Percentiles rank a stretch among this genome's conserved stretches.
Conservation (phyloP, 2,113 vertebrate genomes). For the Leptodactylus fuscus region DNA sequence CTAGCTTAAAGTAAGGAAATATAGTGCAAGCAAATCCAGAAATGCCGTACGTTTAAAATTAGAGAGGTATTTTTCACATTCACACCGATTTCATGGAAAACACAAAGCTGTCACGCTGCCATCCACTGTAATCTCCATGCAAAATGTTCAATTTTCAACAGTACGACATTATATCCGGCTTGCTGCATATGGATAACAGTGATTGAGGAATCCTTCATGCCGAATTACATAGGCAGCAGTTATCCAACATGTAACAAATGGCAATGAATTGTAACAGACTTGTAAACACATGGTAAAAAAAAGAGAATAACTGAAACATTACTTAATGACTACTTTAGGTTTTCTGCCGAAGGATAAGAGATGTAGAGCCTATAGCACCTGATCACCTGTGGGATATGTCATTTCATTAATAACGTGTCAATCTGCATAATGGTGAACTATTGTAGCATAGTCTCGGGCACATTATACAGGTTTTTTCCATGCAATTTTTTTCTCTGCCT, state of each 20-base stretch:
- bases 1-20: neutral
- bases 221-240: conserved; percentile 53
- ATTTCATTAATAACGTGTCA: too few relatives aligned
- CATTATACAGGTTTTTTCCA: too few relatives aligned
- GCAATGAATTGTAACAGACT: neutral
- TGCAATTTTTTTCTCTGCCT: too few relatives aligned
- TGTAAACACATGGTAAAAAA: conserved; percentile 1
- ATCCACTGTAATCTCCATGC: conserved; percentile 58
- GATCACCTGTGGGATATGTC: too few relatives aligned
- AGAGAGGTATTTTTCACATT: conserved; percentile 57
- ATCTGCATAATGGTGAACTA: too few relatives aligned
- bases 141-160: conserved; percentile 59
- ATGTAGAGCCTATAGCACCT: neutral
- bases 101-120: conserved; percentile 47
- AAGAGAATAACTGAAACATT: neutral
- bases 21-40: neutral
- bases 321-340: neutral
- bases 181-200: conserved; percentile 59
- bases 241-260: conserved; percentile 52
- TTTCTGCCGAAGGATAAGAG: neutral
- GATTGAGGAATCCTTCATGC: conserved; percentile 57
- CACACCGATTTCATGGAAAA: conserved; percentile 54
- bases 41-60: conserved; percentile 46
- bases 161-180: conserved; percentile 56
- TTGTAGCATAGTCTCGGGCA: too few relatives aligned